Evolutionary conservation across 2,888 invertebrate species (phyloP), one percentile per base, ranked within the genome.

Genomic region (Calameuta filiformis): DNA sequence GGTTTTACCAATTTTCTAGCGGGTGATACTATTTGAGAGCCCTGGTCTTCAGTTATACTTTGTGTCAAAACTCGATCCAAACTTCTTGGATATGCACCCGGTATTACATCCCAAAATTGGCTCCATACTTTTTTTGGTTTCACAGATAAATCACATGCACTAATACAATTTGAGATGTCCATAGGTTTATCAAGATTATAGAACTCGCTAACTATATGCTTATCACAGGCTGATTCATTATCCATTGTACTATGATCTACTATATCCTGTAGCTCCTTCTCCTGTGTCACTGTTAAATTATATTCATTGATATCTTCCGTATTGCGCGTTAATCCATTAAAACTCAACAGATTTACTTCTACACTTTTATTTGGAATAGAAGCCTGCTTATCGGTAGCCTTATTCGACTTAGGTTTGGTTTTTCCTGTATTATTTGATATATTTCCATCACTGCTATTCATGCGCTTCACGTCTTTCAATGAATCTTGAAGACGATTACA

Each of bases 151-250:
- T 71, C 71, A 34, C 71, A 31, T 9, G 71, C 34, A 71, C 71
- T 79, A 71, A 83, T 81, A n/a, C 77, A 80, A 68, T 80, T 82
- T 12, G 82, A 76, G 69, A 80, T 80, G 34, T 79, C 80, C 73
- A 85, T 75, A 75, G 78, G 81, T 73, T 81, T 83, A 35, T 85
- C 80, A 35, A 84, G 76, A 75, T 71, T 77, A 75, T 71, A 71
- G 35, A 69, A 75, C 74, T 84, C 80, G 30, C 56, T 84, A 33
- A 82, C 80, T 75, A 80, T 81, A 78, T 80, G 81, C 68, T 81
- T 84, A 76, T 83, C 81, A 71, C 73, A 81, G 56, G 79, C 80
- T 35, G 79, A 73, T 35, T 81, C 81, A 35, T 80, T 80, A 71
- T 83, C 78, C 3, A 68, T 73, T n/a, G 68, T 34, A 75, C 73